A percentile compares a stretch with the other conserved stretches of the same genome.
These are phyloP conservation scores for Spisula subtruncata DNA, from an alignment of 2,888 invertebrate genomes.

Conservation along the genomic window DNA sequence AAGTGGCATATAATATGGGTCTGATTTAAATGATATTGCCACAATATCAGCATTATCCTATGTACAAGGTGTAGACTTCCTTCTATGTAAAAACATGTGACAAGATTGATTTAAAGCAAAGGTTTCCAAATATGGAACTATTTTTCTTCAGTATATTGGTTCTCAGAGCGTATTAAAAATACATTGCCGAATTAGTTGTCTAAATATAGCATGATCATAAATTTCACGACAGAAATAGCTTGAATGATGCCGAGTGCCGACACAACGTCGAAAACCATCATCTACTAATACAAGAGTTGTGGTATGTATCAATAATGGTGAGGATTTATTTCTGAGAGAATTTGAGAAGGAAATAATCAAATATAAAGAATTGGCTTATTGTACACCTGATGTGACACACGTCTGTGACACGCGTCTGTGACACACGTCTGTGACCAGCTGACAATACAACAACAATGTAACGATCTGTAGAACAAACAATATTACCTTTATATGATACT, in stretches of 20 bases:
- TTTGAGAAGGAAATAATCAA: background rate
- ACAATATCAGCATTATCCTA: background rate
- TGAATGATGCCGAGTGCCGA: conserved; percentile 14
- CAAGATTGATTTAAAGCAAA: background rate
- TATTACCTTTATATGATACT: conserved; percentile 68
- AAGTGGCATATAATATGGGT: too few species aligned
- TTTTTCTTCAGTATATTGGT: background rate
- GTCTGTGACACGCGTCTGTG: background rate
- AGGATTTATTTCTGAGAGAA: background rate
- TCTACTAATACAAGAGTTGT: background rate
- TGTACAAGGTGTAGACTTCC: background rate
- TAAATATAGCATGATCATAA: background rate
- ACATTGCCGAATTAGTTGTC: background rate
- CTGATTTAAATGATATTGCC: too few species aligned
- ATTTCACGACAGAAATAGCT: conserved; percentile 14
- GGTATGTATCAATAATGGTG: background rate
- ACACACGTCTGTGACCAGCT: background rate
- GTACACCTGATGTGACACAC: background rate
- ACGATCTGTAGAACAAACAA: conserved; percentile 10
- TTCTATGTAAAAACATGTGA: background rate
- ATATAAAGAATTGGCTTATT: conserved; percentile 4
- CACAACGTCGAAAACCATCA: background rate
- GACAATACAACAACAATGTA: background rate
- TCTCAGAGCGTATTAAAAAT: background rate
- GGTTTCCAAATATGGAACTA: background rate